These are phyloP conservation scores for Chascanopsetta lugubris DNA, from an alignment of 2,113 vertebrate species.

Conservation along the genomic window DNA sequence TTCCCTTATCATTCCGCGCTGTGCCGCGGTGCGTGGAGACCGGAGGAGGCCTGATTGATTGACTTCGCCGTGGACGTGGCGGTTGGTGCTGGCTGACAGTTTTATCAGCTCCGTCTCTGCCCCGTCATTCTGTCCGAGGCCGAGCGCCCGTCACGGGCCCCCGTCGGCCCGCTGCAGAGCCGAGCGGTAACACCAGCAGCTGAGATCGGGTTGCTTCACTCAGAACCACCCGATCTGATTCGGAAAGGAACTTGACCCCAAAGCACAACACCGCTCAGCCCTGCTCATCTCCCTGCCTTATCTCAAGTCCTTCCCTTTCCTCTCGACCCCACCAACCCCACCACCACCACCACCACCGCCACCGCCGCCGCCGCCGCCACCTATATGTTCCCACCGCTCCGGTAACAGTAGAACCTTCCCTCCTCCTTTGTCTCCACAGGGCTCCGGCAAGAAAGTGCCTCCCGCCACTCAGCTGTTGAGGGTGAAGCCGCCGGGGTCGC, in stretches of 20 bases:
- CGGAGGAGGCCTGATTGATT: conserved; percentile 47
- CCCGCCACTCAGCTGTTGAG: conserved; percentile 85
- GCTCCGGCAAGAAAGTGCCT: conserved; percentile 84
- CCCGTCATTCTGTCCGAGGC: conserved; percentile 51
- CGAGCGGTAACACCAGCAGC: conserved; percentile 30
- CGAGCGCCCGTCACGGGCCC: conserved; percentile 43
- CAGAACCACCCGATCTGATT: conserved; percentile 72
- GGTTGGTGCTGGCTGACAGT: conserved; percentile 54
- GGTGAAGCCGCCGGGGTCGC: conserved; percentile 86
- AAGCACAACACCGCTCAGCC: conserved; percentile 33
- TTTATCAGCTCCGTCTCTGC: conserved; percentile 50
- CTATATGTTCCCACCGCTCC: conserved; percentile 1
- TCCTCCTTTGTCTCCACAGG: conserved; percentile 76
- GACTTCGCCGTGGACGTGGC: conserved; percentile 29
- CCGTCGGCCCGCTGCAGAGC: conserved; percentile 46
- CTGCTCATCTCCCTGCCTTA: background rate
- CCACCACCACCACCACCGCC: background rate
- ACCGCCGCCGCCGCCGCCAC: background rate
- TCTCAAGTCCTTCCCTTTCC: background rate
- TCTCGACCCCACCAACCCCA: background rate
- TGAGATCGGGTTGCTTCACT: conserved; percentile 66
- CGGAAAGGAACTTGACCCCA: conserved; percentile 75
- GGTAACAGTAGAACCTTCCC: conserved; percentile 67
- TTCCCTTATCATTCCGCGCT: conserved; percentile 19
- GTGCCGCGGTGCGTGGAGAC: conserved; percentile 10